Conservation (phyloP, 1,140 invertebrate genomes). For the Drosophila nigrodunni region DNA sequence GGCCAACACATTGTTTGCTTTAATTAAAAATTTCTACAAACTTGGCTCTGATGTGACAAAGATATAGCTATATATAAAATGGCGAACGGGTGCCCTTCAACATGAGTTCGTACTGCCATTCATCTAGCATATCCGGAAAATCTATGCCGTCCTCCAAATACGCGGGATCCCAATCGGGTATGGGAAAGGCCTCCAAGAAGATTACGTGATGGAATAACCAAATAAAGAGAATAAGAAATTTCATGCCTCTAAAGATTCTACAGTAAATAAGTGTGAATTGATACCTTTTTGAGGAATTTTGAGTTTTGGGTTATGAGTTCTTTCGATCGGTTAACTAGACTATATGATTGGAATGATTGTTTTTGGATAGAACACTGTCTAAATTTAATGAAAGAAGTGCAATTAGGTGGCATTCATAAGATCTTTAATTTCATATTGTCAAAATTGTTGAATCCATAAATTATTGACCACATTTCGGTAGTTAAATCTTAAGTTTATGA, state of each 20-base stretch:
- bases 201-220: not conserved
- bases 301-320: not conserved
- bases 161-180: not conserved
- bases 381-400: not conserved
- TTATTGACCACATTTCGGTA: no score
- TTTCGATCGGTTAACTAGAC: not conserved
- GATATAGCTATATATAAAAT: not conserved
- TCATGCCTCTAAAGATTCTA: not conserved
- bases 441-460: no score
- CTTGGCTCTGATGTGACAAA: not conserved
- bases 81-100: not conserved
- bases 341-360: no score
- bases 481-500: no score
- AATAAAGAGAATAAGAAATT: not conserved
- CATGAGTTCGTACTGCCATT: constrained; percentile 16
- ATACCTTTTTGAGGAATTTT: not conserved
- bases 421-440: no score
- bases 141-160: constrained; percentile 19
- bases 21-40: constrained; percentile 55
- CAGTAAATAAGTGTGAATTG: not conserved
- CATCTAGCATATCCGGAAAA: constrained; percentile 23
- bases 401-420: no score
- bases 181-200: not conserved
- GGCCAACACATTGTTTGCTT: constrained; percentile 59
- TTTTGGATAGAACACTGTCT: not conserved